A percentile compares a stretch with the other conserved stretches of the same genome.
These are phyloP conservation scores for Drosophila acutilabella DNA, from an alignment of 2,888 invertebrate species.

Conservation along the genomic window DNA sequence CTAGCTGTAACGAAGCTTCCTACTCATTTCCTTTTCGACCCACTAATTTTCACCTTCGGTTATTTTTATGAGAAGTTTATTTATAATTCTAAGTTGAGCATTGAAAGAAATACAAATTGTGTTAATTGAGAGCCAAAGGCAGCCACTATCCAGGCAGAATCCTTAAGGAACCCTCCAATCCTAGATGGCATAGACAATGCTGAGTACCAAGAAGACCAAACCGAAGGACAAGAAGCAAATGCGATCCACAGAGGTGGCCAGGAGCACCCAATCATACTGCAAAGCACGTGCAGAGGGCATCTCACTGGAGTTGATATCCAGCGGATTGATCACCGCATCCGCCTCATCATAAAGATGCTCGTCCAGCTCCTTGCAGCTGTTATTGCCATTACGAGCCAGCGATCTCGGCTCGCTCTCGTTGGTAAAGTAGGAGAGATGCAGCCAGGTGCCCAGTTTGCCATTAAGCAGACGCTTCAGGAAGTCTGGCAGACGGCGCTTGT, in stretches of 20 bases:
- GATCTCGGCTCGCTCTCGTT: constrained; percentile 65
- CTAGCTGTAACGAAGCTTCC: no score
- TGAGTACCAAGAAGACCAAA: constrained; percentile 86
- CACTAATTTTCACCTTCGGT: not conserved
- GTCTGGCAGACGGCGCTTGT: constrained; percentile 85
- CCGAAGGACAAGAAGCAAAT: constrained; percentile 87
- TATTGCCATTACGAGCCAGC: constrained; percentile 51
- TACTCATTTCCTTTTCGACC: no score
- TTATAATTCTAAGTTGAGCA: constrained; percentile 52
- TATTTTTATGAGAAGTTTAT: not conserved
- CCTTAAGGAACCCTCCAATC: not conserved
- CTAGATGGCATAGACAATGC: constrained; percentile 76
- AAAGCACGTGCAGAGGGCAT: constrained; percentile 74
- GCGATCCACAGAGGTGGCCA: constrained; percentile 88
- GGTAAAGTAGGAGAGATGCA: constrained; percentile 80
- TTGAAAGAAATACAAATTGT: constrained; percentile 34
- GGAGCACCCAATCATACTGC: constrained; percentile 88
- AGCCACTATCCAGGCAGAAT: not conserved
- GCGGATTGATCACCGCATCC: constrained; percentile 57
- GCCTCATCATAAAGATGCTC: constrained; percentile 71
- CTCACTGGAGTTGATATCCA: constrained; percentile 63
- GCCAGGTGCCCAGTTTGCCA: constrained; percentile 74
- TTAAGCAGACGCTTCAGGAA: constrained; percentile 80
- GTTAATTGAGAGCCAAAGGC: constrained; percentile 21
- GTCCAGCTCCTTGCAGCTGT: constrained; percentile 70